Conservation (phyloP, 30 jellyfish, hydroid and myxozoan species). For the Hydra vulgaris region DNA sequence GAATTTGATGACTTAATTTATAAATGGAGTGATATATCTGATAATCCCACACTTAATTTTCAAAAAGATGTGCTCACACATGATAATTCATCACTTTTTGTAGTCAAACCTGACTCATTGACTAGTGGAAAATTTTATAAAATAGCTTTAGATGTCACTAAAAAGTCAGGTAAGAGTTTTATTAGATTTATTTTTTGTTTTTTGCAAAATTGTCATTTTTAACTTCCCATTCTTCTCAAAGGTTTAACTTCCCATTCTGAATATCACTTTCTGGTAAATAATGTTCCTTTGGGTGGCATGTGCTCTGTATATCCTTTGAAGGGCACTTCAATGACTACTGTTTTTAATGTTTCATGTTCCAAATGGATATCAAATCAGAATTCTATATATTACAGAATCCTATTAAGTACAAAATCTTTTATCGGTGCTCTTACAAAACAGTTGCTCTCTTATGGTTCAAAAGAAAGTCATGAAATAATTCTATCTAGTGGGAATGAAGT, state of each 20-base stretch:
- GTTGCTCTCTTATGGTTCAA: conserved; percentile 15
- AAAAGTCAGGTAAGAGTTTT: conserved; percentile 12
- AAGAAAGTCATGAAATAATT: not conserved
- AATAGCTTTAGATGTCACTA: conserved; percentile 5
- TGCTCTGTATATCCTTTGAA: conserved; percentile 3
- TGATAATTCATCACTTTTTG: conserved; percentile 8
- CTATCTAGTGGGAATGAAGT: conserved; percentile 6
- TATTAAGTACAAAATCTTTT: not conserved
- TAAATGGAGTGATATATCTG: conserved; percentile 11
- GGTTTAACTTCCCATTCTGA: conserved; percentile 10
- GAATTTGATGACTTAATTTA: not conserved
- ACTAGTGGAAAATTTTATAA: not conserved
- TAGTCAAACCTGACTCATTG: conserved; percentile 3
- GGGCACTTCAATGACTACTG: conserved; percentile 10
- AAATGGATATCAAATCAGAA: conserved; percentile 5
- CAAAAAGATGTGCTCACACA: not conserved
- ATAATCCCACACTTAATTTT: not conserved
- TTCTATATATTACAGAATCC: not conserved
- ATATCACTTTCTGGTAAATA: conserved; percentile 2
- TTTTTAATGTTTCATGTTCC: conserved; percentile 2
- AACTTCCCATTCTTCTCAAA: not conserved
- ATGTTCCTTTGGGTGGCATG: conserved; percentile 16
- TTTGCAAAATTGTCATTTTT: not conserved
- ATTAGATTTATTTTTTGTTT: not conserved
- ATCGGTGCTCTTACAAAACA: not conserved